Percentiles rank a stretch among this genome's conserved stretches.
Evolutionary conservation across 2,888 invertebrate species (phyloP).

Genomic region (Drosophila neonasuta): DNA sequence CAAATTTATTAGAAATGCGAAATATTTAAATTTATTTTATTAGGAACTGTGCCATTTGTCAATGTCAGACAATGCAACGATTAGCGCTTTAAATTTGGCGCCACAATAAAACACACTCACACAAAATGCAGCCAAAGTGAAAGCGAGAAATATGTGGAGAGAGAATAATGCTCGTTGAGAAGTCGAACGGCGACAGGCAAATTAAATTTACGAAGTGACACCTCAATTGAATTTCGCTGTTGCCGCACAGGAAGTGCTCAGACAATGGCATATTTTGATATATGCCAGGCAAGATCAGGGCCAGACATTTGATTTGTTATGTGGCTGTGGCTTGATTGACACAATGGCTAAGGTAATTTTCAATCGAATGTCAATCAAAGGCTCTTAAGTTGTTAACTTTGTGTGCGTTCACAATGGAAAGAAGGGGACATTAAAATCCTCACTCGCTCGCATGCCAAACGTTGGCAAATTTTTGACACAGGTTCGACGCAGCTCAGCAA

Average conservation of each 20-base stretch:
- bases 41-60: conserved; percentile 56
- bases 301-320: conserved; percentile 64
- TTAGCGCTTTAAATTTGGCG: conserved; percentile 37
- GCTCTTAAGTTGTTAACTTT: conserved; percentile 66
- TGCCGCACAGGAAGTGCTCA: conserved; percentile 29
- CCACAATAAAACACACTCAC: not conserved
- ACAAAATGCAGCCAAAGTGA: not conserved
- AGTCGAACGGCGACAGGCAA: conserved; percentile 53
- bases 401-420: conserved; percentile 2
- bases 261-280: conserved; percentile 59
- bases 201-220: conserved; percentile 70
- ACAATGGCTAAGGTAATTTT: conserved; percentile 76
- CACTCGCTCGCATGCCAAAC: conserved; percentile 27
- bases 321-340: conserved; percentile 66
- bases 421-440: conserved; percentile 11
- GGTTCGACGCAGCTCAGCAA: conserved; percentile 34
- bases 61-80: conserved; percentile 54
- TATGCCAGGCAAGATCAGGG: conserved; percentile 54
- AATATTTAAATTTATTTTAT: conserved; percentile 49
- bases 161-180: not conserved
- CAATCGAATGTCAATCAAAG: conserved; percentile 76
- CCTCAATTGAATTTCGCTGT: conserved; percentile 66
- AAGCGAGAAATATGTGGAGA: not conserved
- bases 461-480: conserved; percentile 60
- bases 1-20: conserved; percentile 15